phyloP scores from a whole-genome alignment of 92 coral and sea anemone genomes.

The Scolanthus callimorphus region DNA sequence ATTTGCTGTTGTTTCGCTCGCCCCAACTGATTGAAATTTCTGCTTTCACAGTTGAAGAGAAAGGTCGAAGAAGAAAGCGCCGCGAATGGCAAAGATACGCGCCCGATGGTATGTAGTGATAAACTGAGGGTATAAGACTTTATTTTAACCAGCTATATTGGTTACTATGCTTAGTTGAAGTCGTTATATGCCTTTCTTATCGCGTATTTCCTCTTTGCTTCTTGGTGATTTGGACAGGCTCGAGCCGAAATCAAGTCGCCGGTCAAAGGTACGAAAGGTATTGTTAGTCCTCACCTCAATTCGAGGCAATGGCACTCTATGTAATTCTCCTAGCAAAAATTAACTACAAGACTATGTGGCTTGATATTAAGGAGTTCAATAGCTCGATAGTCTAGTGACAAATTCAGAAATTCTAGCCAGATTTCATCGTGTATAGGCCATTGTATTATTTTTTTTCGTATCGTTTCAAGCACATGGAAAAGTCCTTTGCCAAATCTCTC shows the following conservation, averaged over 20 bases:
- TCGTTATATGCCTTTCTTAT: neutral
- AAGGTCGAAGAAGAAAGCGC: conserved; percentile 49
- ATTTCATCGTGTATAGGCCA: neutral
- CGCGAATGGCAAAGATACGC: conserved; percentile 27
- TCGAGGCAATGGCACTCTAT: too few species aligned
- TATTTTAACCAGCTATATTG: neutral
- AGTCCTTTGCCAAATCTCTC: neutral
- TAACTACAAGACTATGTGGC: too few species aligned
- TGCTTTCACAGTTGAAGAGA: conserved; percentile 56
- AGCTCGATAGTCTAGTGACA: too few species aligned
- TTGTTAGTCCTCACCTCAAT: conserved; percentile 31
- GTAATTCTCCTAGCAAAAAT: too few species aligned
- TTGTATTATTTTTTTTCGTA: neutral
- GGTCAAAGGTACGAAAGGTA: conserved; percentile 6
- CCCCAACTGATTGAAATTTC: conserved; percentile 5
- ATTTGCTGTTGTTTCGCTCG: neutral
- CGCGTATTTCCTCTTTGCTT: neutral
- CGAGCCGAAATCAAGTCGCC: conserved; percentile 20
- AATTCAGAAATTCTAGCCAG: too few species aligned
- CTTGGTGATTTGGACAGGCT: conserved; percentile 1
- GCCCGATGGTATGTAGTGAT: conserved; percentile 51
- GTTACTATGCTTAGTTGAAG: too few species aligned
- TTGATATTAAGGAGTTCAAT: too few species aligned
- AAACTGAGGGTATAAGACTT: neutral
- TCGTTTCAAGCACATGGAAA: conserved; percentile 13